phyloP scores from a whole-genome alignment of 53 echinoderm and acorn worm genomes.

The Luidia sarsii region DNA sequence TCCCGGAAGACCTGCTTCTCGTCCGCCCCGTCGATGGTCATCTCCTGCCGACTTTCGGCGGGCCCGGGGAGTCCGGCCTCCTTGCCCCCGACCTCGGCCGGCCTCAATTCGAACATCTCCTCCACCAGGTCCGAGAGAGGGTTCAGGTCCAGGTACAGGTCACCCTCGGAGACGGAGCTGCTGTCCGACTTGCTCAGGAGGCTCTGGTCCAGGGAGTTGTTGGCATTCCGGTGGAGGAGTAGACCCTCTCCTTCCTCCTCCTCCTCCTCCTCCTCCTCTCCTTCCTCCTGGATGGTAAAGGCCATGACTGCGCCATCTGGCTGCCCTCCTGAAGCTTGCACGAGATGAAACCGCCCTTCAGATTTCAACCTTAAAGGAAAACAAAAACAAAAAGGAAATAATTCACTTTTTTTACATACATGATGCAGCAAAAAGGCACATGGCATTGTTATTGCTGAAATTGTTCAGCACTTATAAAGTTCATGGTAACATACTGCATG shows the following conservation, averaged over 20 bases:
- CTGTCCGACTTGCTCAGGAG: constrained; percentile 11
- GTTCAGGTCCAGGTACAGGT: constrained; percentile 20
- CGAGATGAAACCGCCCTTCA: constrained; percentile 30
- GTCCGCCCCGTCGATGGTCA: constrained; percentile 36
- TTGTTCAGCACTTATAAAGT: too few species aligned
- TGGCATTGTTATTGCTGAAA: too few species aligned
- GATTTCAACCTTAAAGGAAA: constrained; percentile 60
- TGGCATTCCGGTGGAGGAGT: constrained; percentile 32
- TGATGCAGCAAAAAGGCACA: too few species aligned
- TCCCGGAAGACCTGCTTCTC: constrained; percentile 26
- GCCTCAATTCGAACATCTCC: constrained; percentile 37
- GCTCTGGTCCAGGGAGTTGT: constrained; percentile 35
- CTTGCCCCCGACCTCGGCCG: constrained; percentile 18
- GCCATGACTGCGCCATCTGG: constrained; percentile 53
- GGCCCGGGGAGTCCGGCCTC: background rate
- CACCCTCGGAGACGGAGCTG: background rate
- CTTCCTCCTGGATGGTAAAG: constrained; percentile 35
- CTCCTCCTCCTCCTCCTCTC: constrained; percentile 13
- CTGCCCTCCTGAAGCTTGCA: constrained; percentile 35
- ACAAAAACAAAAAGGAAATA: too few species aligned
- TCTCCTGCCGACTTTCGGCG: constrained; percentile 50
- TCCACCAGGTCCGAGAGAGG: constrained; percentile 52
- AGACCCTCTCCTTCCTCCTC: background rate
- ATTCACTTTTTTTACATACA: too few species aligned
- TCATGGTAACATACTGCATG: too few species aligned